Conservation (phyloP, 2,888 invertebrate species). For the Linnaemya vulpina region DNA sequence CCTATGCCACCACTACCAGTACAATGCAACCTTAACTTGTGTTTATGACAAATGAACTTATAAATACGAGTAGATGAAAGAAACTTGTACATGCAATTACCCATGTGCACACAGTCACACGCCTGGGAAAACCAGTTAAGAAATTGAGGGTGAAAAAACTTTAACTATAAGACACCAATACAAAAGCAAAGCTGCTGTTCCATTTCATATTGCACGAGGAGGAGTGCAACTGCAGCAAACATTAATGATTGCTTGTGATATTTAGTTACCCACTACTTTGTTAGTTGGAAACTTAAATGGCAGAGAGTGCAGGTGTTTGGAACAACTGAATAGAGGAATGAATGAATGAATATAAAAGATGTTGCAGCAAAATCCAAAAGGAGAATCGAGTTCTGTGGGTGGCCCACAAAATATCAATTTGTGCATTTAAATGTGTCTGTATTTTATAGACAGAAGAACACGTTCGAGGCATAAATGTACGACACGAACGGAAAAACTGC, state of each 20-base stretch:
- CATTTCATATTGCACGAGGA: conserved; percentile 40
- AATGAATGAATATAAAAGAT: conserved; percentile 2
- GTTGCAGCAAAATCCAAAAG: neutral
- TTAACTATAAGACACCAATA: conserved; percentile 34
- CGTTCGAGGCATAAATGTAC: conserved; percentile 70
- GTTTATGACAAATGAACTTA: conserved; percentile 68
- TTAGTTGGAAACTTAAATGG: conserved; percentile 11
- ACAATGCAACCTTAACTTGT: conserved; percentile 72
- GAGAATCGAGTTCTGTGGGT: conserved; percentile 51
- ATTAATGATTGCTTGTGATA: conserved; percentile 62
- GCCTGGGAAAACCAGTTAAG: conserved; percentile 1
- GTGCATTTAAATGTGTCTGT: conserved; percentile 51
- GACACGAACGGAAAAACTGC: conserved; percentile 71
- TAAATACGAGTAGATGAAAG: conserved; percentile 41
- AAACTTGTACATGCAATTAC: conserved; percentile 56
- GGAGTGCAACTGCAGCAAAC: conserved; percentile 55
- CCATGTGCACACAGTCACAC: conserved; percentile 35
- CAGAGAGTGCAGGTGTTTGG: conserved; percentile 45
- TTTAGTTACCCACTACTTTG: conserved; percentile 40
- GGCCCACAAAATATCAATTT: conserved; percentile 64
- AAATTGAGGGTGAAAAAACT: conserved; percentile 1
- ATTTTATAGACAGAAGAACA: conserved; percentile 63
- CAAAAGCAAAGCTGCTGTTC: conserved; percentile 8
- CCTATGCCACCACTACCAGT: conserved; percentile 39
- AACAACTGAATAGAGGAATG: conserved; percentile 6